Percentiles rank a stretch among this genome's conserved stretches.
phyloP scores from a whole-genome alignment of 2,113 vertebrate species.

The Ibidorhyncha struthersii region DNA sequence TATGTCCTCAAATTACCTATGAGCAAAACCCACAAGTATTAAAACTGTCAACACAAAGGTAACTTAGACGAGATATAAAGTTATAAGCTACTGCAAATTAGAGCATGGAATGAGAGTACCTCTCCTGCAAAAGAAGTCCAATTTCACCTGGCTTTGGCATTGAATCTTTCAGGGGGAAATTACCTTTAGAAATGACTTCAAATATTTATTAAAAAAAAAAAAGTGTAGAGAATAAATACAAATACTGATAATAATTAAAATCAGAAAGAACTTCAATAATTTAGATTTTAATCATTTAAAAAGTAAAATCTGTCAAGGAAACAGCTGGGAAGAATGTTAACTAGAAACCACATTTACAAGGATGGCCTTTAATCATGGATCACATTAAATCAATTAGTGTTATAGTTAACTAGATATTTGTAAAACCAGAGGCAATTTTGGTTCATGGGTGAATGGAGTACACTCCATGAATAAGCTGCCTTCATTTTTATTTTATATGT shows the following conservation, averaged over 20 bases:
- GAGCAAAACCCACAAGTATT: not conserved
- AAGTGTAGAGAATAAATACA: not conserved
- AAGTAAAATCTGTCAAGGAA: not conserved
- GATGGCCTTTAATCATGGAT: not conserved
- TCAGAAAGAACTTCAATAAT: not conserved
- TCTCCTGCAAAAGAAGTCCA: not conserved
- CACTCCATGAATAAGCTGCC: not conserved
- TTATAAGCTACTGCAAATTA: constrained; percentile 9
- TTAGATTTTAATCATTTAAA: not conserved
- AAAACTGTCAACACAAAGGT: not conserved
- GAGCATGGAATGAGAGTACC: not conserved
- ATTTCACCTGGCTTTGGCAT: not conserved
- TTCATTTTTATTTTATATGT: not conserved
- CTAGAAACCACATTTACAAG: not conserved
- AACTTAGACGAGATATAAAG: not conserved
- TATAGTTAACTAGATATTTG: constrained; percentile 7
- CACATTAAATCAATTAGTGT: not conserved
- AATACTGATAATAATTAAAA: not conserved
- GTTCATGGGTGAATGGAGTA: not conserved
- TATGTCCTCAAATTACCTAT: not conserved
- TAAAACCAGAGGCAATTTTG: not conserved
- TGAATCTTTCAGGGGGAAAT: constrained; percentile 5
- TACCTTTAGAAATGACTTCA: not conserved
- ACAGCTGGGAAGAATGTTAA: not conserved
- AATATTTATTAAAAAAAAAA: not conserved